These are phyloP conservation scores for Ommatoiulus sabulosus DNA, from an alignment of 2,888 invertebrate genomes.

Conservation along the genomic window DNA sequence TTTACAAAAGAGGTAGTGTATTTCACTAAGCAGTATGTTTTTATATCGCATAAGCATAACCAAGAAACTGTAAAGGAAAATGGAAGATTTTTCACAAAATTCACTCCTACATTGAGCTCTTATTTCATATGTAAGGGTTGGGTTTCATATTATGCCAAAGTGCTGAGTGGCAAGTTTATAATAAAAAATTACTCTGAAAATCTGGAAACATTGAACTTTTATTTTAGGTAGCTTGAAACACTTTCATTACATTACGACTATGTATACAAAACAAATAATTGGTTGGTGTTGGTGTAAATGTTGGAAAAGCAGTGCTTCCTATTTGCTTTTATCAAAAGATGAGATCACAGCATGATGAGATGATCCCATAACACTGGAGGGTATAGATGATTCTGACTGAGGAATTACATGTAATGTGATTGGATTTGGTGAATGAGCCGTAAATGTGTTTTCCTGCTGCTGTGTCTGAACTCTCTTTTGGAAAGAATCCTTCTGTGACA, in stretches of 20 bases:
- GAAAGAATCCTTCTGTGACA: slow-evolving; percentile 48
- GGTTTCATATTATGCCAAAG: too few species aligned
- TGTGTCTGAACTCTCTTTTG: background rate
- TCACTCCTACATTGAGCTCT: too few species aligned
- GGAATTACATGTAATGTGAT: slow-evolving; percentile 53
- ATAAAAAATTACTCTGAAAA: background rate
- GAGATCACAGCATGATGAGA: slow-evolving; percentile 58
- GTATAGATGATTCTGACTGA: background rate
- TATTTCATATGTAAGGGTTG: too few species aligned
- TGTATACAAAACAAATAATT: background rate
- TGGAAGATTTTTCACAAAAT: too few species aligned
- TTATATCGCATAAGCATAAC: too few species aligned
- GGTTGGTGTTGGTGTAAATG: slow-evolving; percentile 61
- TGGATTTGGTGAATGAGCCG: slow-evolving; percentile 54
- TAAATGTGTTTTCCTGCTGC: background rate
- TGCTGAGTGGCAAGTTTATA: too few species aligned
- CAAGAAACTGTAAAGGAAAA: too few species aligned
- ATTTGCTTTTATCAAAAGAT: slow-evolving; percentile 59
- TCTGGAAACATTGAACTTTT: background rate
- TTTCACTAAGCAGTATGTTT: too few species aligned
- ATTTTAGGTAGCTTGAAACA: background rate
- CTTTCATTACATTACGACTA: background rate
- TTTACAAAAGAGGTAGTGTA: too few species aligned
- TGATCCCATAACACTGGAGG: slow-evolving; percentile 1
- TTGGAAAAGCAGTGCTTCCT: slow-evolving; percentile 61